These are phyloP conservation scores for Pseudanteris insignis DNA, from an alignment of 2,888 invertebrate genomes.

Conservation along the genomic window DNA sequence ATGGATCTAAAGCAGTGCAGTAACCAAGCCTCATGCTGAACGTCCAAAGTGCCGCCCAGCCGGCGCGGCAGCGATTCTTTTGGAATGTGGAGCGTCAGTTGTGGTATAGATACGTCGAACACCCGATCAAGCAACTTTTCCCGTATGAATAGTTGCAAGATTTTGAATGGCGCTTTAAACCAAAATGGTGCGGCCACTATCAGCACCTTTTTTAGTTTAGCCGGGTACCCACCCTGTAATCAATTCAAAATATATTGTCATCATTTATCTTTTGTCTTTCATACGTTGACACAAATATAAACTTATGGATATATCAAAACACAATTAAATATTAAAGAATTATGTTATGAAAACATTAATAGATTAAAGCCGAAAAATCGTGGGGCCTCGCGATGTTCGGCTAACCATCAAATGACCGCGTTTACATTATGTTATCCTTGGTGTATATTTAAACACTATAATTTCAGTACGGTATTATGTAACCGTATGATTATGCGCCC, in stretches of 20 bases:
- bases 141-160: constrained; percentile 91
- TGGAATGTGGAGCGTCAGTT: constrained; percentile 89
- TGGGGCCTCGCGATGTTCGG: too few relatives aligned
- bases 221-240: constrained; percentile 94
- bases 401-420: constrained; percentile 25
- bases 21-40: constrained; percentile 92
- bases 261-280: too few relatives aligned
- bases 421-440: constrained; percentile 32
- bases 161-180: constrained; percentile 98
- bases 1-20: constrained; percentile 81
- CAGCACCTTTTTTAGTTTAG: constrained; percentile 94
- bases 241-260: too few relatives aligned
- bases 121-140: constrained; percentile 96
- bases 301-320: too few relatives aligned
- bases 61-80: constrained; percentile 86
- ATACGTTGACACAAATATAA: too few relatives aligned
- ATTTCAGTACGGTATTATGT: constrained; percentile 36
- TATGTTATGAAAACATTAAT: too few relatives aligned
- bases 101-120: constrained; percentile 91
- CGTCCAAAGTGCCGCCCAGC: constrained; percentile 86
- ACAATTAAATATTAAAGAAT: too few relatives aligned
- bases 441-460: constrained; percentile 39
- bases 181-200: constrained; percentile 97
- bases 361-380: too few relatives aligned
- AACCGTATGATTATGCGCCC: constrained; percentile 22